Conservation (phyloP, 2,113 vertebrate species). For the Lasiurus cinereus region DNA sequence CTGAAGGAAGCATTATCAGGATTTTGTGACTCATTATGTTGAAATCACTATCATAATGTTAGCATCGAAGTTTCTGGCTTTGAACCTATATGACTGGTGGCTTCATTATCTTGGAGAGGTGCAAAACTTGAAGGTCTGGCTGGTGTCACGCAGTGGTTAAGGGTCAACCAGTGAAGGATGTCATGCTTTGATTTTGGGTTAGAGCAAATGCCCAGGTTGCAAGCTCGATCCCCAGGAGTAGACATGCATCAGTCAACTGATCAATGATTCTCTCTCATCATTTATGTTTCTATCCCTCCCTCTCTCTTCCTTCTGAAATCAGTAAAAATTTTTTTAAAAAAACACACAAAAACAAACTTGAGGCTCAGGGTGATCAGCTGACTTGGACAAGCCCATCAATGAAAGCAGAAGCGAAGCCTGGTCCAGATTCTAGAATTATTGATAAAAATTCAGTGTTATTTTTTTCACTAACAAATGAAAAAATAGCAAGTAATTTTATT, state of each 20-base stretch:
- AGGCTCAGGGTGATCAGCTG: neutral
- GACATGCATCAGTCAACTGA: too few species aligned
- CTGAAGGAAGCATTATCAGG: neutral
- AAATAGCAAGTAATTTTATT: conserved; percentile 4
- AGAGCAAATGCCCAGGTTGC: too few species aligned
- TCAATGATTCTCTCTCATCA: too few species aligned
- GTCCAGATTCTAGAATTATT: neutral
- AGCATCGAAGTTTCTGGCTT: neutral
- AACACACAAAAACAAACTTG: neutral
- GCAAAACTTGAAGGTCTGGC: neutral
- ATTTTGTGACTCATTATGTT: neutral
- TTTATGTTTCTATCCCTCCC: too few species aligned
- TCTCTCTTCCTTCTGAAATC: too few species aligned
- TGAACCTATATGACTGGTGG: neutral
- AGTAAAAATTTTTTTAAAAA: too few species aligned
- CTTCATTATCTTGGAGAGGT: neutral
- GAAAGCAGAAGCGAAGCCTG: neutral
- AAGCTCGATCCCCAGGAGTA: too few species aligned
- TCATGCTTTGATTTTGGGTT: too few species aligned
- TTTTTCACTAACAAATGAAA: conserved; percentile 44
- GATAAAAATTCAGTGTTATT: neutral
- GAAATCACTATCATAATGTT: neutral
- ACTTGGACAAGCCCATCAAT: neutral
- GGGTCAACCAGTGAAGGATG: too few species aligned
- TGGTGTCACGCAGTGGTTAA: too few species aligned